Evolutionary conservation across 1,140 invertebrate genomes (phyloP), one percentile per base, ranked within the genome.

Genomic region (Tetragnatha versicolor): DNA sequence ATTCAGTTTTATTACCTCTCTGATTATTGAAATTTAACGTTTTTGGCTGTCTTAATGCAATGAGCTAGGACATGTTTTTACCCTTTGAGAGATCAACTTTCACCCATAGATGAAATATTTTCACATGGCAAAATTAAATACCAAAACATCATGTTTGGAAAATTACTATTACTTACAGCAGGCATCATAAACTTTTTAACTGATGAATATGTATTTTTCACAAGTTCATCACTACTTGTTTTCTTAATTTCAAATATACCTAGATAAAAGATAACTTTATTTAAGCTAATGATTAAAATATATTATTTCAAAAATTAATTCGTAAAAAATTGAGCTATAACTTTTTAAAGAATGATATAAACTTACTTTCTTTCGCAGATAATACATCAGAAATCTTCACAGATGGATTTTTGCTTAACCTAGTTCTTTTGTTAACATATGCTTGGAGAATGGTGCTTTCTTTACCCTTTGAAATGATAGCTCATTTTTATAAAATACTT

Each of bases 141-240:
- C n/a, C n/a, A n/a, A n/a, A n/a, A n/a, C n/a, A n/a, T n/a, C n/a
- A n/a, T n/a, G n/a, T n/a, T n/a, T n/a, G n/a, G n/a, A n/a, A n/a
- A n/a, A n/a, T n/a, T n/a, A n/a, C n/a, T n/a, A n/a, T n/a, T n/a
- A n/a, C 83, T 84, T 82, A 91, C 91, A 84, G 86, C 87, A 79
- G 94, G 94, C 85, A 97, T 97, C 31, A 94, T 76, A 96, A 91
- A 87, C 91, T 93, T 81, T 96, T 96, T 14, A 97, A 89, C 49
- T n/a, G 91, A 88, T 81, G 91, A 92, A 83, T 91, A 89, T 0
- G 93, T 95, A 83, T 93, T 92, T 85, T 92, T 91, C 51, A 93
- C 88, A 9, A 94, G 92, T 58, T 89, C 88, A 2, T 92, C 91
- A 83, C 87, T 94, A 82, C 92, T 96, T 0, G 94, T 97, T 86